Percentiles rank a stretch among this genome's conserved stretches.
Conservation (phyloP, 2,113 vertebrate species). For the Arizona elegans region DNA sequence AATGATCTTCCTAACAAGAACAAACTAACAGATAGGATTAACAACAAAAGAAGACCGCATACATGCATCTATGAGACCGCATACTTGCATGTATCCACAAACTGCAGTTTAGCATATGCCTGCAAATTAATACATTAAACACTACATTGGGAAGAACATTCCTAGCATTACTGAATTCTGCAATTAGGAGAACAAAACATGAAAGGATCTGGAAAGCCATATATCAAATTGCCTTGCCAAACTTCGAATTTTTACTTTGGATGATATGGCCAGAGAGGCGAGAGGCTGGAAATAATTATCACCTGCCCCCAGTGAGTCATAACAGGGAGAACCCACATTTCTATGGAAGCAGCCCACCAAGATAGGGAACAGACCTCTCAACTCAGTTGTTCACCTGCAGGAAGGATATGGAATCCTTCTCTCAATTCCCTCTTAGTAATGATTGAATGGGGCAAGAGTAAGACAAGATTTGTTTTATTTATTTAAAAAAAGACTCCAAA, state of each 20-base stretch:
- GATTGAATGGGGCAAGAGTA: neutral
- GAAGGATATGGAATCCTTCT: neutral
- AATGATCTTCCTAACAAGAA: neutral
- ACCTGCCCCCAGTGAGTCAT: no score
- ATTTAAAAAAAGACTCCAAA: neutral
- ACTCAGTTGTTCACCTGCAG: neutral
- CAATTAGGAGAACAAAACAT: neutral
- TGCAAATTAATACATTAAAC: neutral
- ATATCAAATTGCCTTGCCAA: neutral
- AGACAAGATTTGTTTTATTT: neutral
- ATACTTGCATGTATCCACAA: neutral
- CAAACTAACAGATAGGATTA: neutral
- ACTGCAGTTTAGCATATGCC: neutral
- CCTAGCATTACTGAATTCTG: neutral
- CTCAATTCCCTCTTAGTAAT: neutral
- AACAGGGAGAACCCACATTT: neutral
- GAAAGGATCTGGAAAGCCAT: neutral
- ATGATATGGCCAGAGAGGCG: neutral
- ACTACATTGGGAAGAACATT: neutral
- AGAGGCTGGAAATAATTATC: neutral
- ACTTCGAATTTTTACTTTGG: neutral
- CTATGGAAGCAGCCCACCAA: neutral
- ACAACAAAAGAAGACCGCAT: neutral
- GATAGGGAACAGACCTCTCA: neutral
- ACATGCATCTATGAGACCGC: neutral